These are phyloP conservation scores for Philonicus albiceps DNA, from an alignment of 2,888 invertebrate species.

Conservation along the genomic window DNA sequence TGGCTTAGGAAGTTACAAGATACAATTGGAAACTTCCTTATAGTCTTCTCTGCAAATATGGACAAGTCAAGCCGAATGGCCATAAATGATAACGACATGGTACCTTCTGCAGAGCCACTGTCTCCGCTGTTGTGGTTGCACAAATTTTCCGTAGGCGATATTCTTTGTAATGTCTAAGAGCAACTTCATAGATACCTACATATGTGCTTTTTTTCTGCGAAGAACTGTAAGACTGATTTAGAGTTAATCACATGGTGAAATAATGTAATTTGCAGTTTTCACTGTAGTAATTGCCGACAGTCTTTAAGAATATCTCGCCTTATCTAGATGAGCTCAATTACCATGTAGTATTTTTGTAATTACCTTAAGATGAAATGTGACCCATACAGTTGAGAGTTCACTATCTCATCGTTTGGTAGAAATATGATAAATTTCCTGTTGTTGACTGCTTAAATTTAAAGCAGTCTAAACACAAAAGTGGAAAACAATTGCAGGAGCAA, in stretches of 20 bases:
- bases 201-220: neutral
- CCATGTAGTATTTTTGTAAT: neutral
- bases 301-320: neutral
- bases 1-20: neutral
- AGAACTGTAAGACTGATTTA: neutral
- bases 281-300: neutral
- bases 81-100: neutral
- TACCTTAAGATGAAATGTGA: neutral
- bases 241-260: neutral
- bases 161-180: neutral
- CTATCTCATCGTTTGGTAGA: neutral
- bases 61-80: neutral
- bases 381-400: neutral
- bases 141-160: neutral
- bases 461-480: neutral
- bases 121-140: neutral
- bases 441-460: conserved; percentile 11
- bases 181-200: neutral
- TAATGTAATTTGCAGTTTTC: neutral
- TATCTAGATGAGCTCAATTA: neutral
- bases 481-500: neutral
- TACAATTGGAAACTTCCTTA: conserved; percentile 12
- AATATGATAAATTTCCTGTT: conserved; percentile 16
- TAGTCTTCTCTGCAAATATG: neutral
- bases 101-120: neutral